Evolutionary conservation across 2,797 vertebrate species (phyloP).

Genomic region (Pyrrhura leucotis): DNA sequence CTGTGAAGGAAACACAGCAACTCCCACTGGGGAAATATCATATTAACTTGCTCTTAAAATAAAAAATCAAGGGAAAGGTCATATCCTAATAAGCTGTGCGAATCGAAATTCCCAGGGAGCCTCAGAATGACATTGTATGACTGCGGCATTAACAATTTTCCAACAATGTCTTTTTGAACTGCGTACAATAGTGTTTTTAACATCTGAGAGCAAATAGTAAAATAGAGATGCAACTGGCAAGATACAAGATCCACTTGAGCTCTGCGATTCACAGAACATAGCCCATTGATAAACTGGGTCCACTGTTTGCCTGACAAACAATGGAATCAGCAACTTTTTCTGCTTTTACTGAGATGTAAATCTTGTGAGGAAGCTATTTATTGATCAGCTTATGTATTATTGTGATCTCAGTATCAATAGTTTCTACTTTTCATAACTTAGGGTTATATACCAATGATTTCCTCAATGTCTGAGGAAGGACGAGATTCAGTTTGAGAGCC

Average conservation of each 20-base stretch:
- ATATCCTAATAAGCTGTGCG: constrained; percentile 90
- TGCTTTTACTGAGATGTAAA: background rate
- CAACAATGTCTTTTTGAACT: constrained; percentile 74
- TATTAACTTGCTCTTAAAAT: constrained; percentile 92
- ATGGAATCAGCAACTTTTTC: background rate
- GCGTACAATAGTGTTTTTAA: constrained; percentile 64
- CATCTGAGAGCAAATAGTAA: constrained; percentile 51
- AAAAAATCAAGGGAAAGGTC: constrained; percentile 93
- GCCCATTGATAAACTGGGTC: background rate
- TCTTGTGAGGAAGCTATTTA: background rate
- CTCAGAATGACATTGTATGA: constrained; percentile 77
- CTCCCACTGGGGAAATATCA: constrained; percentile 90
- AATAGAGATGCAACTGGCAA: constrained; percentile 26
- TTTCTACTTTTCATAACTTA: background rate
- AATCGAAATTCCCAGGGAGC: constrained; percentile 88
- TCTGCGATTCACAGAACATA: background rate
- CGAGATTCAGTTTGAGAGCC: background rate
- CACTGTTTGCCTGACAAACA: background rate
- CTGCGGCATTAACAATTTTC: constrained; percentile 69
- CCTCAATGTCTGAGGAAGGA: background rate
- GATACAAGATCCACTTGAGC: background rate
- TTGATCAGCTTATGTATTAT: fast-evolving
- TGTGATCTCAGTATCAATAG: background rate
- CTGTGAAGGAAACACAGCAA: constrained; percentile 87
- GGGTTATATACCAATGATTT: background rate